Evolutionary conservation across 2,113 vertebrate species (phyloP).

Genomic region (Ascaphus truei): DNA sequence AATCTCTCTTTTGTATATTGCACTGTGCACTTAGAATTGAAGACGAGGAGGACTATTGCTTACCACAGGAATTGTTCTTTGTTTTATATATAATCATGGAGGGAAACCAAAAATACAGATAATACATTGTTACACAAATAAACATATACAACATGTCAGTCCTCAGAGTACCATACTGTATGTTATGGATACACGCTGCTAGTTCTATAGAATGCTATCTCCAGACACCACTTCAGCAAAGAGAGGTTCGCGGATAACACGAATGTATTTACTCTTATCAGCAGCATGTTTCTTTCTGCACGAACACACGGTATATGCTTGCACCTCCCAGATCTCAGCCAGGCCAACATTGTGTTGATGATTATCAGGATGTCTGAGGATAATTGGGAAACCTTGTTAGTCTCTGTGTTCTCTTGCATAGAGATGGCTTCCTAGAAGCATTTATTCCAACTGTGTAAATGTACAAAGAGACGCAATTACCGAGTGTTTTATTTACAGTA

Average conservation of each 20-base stretch:
- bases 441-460: neutral
- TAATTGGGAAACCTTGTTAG: neutral
- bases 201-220: too few relatives aligned
- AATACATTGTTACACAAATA: too few relatives aligned
- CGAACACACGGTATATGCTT: neutral
- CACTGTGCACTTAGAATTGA: too few relatives aligned
- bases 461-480: neutral
- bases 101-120: too few relatives aligned
- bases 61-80: too few relatives aligned
- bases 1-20: too few relatives aligned
- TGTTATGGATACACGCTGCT: too few relatives aligned
- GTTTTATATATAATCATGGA: too few relatives aligned
- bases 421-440: neutral
- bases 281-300: neutral
- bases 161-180: too few relatives aligned
- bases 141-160: too few relatives aligned
- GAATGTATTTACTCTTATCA: neutral
- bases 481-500: neutral
- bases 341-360: slow-evolving; percentile 3
- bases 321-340: neutral
- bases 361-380: neutral
- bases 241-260: neutral
- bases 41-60: too few relatives aligned
- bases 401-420: neutral
- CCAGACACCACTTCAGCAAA: neutral